phyloP scores from a whole-genome alignment of 1,140 invertebrate genomes.

The Anastatus disparis region DNA sequence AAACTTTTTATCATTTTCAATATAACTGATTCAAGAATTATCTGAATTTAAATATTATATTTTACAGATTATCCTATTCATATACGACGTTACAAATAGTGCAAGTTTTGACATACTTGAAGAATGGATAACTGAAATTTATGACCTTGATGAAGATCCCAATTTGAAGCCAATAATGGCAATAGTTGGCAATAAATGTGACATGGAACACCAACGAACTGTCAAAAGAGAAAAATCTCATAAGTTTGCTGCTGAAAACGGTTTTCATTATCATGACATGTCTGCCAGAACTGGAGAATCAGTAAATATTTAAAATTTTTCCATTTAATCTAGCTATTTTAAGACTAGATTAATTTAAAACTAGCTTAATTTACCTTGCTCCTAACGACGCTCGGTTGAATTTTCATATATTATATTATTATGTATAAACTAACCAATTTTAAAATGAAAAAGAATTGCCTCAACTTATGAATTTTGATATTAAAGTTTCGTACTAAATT shows the following conservation, averaged over 20 bases:
- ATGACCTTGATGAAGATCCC: constrained; percentile 67
- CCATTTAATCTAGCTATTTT: too few species aligned
- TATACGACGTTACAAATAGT: constrained; percentile 88
- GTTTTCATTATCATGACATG: constrained; percentile 79
- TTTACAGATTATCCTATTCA: constrained; percentile 84
- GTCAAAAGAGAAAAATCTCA: constrained; percentile 84
- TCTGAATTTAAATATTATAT: too few species aligned
- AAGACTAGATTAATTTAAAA: too few species aligned
- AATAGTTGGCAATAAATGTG: constrained; percentile 89
- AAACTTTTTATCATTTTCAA: too few species aligned
- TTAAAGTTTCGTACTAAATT: too few species aligned
- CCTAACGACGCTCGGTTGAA: too few species aligned
- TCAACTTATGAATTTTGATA: too few species aligned
- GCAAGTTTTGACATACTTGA: constrained; percentile 82
- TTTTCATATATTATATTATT: too few species aligned
- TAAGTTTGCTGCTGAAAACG: constrained; percentile 80
- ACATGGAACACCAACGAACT: constrained; percentile 86
- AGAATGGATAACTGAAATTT: constrained; percentile 78
- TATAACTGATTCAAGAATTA: too few species aligned
- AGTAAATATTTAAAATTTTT: constrained; percentile 69
- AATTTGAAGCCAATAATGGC: constrained; percentile 75
- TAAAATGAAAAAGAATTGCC: too few species aligned
- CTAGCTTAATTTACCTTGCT: too few species aligned
- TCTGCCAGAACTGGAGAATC: constrained; percentile 91
- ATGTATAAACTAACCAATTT: too few species aligned